A percentile compares a stretch with the other conserved stretches of the same genome.
Evolutionary conservation across 1,140 invertebrate species (phyloP).

Genomic region (Drosophila sucinea): DNA sequence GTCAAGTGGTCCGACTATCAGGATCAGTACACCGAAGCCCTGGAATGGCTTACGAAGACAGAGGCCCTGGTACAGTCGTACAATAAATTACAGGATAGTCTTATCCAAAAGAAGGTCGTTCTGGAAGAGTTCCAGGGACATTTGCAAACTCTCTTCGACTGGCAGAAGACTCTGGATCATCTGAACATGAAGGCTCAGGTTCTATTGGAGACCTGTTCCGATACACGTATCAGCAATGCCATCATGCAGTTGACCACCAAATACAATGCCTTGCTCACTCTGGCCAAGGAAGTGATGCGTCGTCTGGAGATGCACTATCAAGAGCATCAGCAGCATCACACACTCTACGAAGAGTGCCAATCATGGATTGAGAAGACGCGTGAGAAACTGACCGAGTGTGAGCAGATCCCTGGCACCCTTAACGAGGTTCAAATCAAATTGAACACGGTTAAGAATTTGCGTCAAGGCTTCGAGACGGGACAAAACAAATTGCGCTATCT

Average conservation of each 20-base stretch:
- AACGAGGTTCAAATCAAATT: conserved; percentile 93
- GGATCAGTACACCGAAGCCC: conserved; percentile 94
- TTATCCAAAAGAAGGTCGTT: conserved; percentile 94
- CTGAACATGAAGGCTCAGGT: conserved; percentile 96
- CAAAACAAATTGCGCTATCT: conserved; percentile 95
- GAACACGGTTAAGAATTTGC: conserved; percentile 91
- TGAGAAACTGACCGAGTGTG: conserved; percentile 91
- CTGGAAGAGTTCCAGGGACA: conserved; percentile 95
- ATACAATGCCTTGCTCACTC: conserved; percentile 94
- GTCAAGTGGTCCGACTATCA: conserved; percentile 98
- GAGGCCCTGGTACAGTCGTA: conserved; percentile 94
- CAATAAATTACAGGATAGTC: conserved; percentile 94
- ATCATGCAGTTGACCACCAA: conserved; percentile 97
- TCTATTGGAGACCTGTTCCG: conserved; percentile 94
- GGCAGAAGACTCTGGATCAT: conserved; percentile 95
- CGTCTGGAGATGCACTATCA: conserved; percentile 95
- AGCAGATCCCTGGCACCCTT: conserved; percentile 89
- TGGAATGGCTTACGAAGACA: conserved; percentile 94
- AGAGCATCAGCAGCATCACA: conserved; percentile 95
- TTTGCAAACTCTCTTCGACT: conserved; percentile 95
- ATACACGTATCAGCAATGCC: conserved; percentile 96
- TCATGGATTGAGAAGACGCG: conserved; percentile 94
- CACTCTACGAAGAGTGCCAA: conserved; percentile 94
- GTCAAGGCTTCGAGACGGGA: conserved; percentile 94
- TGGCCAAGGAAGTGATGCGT: conserved; percentile 97